Evolutionary conservation across 2,113 vertebrate species (phyloP).

Genomic region (Fregetta grallaria): DNA sequence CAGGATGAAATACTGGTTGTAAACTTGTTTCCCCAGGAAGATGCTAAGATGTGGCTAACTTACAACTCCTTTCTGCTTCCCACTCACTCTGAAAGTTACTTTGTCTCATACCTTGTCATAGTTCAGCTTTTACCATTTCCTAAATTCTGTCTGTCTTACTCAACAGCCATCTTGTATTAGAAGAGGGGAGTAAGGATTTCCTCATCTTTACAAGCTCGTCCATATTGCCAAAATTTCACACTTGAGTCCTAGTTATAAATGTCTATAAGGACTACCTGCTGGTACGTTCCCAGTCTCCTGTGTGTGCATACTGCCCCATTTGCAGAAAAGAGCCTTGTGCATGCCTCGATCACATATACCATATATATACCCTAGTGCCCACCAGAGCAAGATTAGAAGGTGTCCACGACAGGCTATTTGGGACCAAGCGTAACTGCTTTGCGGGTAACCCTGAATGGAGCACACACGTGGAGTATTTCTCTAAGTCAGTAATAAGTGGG

Average conservation of each 20-base stretch:
- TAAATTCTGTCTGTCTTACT: not conserved
- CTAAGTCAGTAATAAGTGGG: not conserved
- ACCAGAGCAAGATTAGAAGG: not conserved
- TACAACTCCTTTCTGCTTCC: not conserved
- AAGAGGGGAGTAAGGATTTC: not conserved
- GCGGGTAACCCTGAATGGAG: not conserved
- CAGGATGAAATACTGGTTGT: not conserved
- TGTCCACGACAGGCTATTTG: not conserved
- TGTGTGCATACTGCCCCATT: rapidly evolving
- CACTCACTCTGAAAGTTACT: not conserved
- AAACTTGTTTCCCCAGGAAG: not conserved
- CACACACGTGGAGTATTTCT: not conserved
- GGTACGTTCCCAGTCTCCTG: too few relatives aligned
- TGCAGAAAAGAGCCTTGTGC: not conserved
- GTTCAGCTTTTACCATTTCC: not conserved
- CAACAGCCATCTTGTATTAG: not conserved
- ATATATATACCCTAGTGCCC: not conserved
- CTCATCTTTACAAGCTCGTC: not conserved
- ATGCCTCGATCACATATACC: not conserved
- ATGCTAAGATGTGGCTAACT: not conserved
- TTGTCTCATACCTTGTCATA: not conserved
- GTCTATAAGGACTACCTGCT: not conserved
- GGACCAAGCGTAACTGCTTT: not conserved
- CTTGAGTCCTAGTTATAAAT: not conserved
- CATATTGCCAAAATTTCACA: not conserved